Evolutionary conservation across 92 coral and sea anemone species (phyloP).

Genomic region (Chrysogorgia sp.): DNA sequence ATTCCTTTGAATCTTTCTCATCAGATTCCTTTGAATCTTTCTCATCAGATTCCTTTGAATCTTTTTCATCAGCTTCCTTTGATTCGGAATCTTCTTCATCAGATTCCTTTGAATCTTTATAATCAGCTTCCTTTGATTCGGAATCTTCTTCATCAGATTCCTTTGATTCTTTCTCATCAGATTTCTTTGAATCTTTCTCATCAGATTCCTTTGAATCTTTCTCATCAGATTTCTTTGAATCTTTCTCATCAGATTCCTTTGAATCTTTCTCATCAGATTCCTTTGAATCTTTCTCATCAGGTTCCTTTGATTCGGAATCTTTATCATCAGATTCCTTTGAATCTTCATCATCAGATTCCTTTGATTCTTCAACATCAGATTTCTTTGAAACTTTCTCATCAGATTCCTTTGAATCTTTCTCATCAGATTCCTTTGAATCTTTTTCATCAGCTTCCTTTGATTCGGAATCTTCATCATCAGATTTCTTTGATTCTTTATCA

Average conservation of each 20-base stretch:
- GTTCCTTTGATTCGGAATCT: neutral
- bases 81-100: constrained; percentile 19
- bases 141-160: neutral
- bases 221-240: constrained; percentile 22
- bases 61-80: neutral
- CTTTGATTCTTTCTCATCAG: neutral
- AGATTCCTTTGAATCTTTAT: constrained; percentile 28
- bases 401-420: neutral
- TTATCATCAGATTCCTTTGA: neutral
- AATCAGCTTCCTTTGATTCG: neutral
- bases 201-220: constrained; percentile 34
- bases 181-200: constrained; percentile 27
- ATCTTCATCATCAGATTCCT: neutral
- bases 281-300: neutral
- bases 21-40: too few relatives aligned
- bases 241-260: constrained; percentile 24
- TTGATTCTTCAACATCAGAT: constrained; percentile 24
- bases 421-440: neutral
- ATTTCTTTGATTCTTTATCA: constrained; percentile 41
- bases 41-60: too few relatives aligned
- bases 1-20: too few relatives aligned
- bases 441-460: neutral
- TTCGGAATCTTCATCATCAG: constrained; percentile 42
- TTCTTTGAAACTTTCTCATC: constrained; percentile 18
- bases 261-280: constrained; percentile 16